Evolutionary conservation across 2,113 vertebrate species (phyloP), one percentile per base, ranked within the genome.

Genomic region (Otocyon megalotis): DNA sequence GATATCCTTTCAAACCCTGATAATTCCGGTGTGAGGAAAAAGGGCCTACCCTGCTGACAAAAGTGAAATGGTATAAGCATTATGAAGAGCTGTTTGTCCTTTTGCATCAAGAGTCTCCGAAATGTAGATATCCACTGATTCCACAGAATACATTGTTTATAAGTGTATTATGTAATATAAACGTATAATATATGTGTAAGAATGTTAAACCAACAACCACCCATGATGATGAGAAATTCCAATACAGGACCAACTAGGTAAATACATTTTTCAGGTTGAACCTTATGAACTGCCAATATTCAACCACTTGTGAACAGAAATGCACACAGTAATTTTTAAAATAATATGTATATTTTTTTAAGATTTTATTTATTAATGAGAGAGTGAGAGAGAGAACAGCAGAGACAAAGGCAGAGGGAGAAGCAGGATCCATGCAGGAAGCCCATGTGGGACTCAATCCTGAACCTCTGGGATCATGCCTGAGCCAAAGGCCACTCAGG

Each of bases 201-300:
- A 48, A 88, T 43, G 19, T 32, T 83, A 88, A 91, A 72, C 54
- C 43, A 48, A 50, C 35, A 88, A 86, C 24, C 79, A 24, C 30
- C 11, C 24, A 11, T 56, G 11, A 90, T 71, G 72, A 80, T 20
- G 28, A 53, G 32, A 83, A 88, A 79, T 72, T 58, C 94, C 82
- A 83, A 67, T 37, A 85, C 35, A 16, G 30, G 20, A 65, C 35
- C n/a, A n/a, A 69, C 50, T 53, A 14, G 17, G 35, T 76, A 86
- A 94, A 79, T 11, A 93, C 30, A 71, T 53, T 71, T 92, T 92
- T 82, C 22, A 71, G 48, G 56, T 15, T 58, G 48, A 95, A 93
- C 30, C 26, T 87, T 74, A 63, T 32, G 24, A 32, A 79, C 4
- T 72, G 30, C 28, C 35, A 1, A 54, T 56, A 92, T 17, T 48